Evolutionary conservation across 2,888 invertebrate genomes (phyloP), one percentile per base, ranked within the genome.

Genomic region (Amiota mariae): DNA sequence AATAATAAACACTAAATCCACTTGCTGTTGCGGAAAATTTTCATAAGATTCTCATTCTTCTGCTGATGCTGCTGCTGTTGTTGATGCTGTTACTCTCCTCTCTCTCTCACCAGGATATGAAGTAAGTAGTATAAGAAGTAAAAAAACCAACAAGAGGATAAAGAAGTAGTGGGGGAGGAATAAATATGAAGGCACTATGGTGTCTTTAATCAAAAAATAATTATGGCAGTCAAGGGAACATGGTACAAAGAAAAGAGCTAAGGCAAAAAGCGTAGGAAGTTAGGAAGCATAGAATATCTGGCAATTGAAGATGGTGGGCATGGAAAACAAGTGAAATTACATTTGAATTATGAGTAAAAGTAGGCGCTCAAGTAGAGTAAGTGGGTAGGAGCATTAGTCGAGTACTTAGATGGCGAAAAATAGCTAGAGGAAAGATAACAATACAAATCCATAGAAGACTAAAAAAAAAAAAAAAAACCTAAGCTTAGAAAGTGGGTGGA

Each of bases 191-290:
- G 15, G 59, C 59, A 18, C 67, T 68, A 36, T 72, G 75, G 76
- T 77, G 77, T 81, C 83, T 85, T 86, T 85, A 85, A 85, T 86
- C 87, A 85, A 85, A 85, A 85, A 84, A 85, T 86, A 86, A 85
- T 85, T 86, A 86, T 82, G 86, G 79, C 79, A 76, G 78, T 78
- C 84, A 73, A 68, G 85, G 82, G 80, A 83, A 71, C 73, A n/a
- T 13, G 47, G 47, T 12, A 64, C 36, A 6, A 72, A 20, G 24
- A 54, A 51, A 46, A 46, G 18, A 46, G 56, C 48, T 20, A 59
- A 59, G 11, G 59, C 59, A 59, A 63, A n/a, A 46, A 11, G 46
- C 12, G 63, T 24, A 59, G 20, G 63, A 63, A 24, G 63, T 63
- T 59, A 46, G 13, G 63, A 24, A 63, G 57, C 36, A 63, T 8